A percentile compares a stretch with the other conserved stretches of the same genome.
Conservation (phyloP, 2,797 vertebrate genomes). For the Danio choprae region DNA sequence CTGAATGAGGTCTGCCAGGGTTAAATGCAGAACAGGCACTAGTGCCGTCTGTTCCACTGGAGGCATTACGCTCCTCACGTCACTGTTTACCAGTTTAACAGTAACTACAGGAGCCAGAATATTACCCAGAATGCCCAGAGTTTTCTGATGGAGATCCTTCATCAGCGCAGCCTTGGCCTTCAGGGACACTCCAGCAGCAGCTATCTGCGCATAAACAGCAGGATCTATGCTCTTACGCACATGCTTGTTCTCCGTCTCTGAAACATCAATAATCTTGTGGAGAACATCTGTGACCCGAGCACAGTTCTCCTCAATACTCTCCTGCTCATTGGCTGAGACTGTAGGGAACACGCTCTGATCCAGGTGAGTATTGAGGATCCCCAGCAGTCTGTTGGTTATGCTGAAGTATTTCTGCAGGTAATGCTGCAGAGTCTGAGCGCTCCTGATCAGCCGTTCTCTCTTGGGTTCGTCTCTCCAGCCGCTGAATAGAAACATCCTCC, state of each 20-base stretch:
- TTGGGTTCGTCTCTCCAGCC: not conserved
- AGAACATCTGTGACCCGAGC: not conserved
- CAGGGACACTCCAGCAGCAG: not conserved
- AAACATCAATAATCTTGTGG: not conserved
- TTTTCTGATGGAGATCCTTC: not conserved
- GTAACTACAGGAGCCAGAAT: not conserved
- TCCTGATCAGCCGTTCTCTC: not conserved
- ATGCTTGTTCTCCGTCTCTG: not conserved
- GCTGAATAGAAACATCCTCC: no score
- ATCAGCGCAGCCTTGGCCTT: not conserved
- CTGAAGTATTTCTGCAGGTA: no score
- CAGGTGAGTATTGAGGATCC: no score
- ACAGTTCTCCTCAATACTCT: not conserved
- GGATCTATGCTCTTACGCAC: not conserved
- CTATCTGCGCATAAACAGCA: not conserved
- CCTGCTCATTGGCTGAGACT: not conserved
- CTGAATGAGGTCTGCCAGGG: not conserved
- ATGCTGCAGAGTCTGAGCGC: not conserved
- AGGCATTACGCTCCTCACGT: constrained; percentile 5
- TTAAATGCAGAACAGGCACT: not conserved
- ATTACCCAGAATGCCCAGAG: not conserved
- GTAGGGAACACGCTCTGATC: not conserved
- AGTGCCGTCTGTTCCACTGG: not conserved
- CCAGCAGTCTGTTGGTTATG: no score
- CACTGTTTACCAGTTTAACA: not conserved